A percentile compares a stretch with the other conserved stretches of the same genome.
phyloP scores from a whole-genome alignment of 2,888 invertebrate species.

The Cerceris ruficornis region DNA sequence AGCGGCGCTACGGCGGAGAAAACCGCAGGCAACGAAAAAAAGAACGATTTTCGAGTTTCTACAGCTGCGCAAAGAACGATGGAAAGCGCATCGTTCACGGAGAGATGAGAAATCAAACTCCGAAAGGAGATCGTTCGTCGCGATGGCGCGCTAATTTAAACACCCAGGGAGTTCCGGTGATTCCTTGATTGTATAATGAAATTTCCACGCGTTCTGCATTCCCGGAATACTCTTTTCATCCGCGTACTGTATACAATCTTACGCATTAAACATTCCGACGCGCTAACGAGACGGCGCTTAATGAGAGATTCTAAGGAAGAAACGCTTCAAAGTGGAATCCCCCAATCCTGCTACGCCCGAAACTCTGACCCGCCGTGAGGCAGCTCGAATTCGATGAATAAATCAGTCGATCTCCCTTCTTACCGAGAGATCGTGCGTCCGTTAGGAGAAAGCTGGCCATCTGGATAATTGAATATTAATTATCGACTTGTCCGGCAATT shows the following conservation, averaged over 20 bases:
- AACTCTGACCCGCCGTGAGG: too few species aligned
- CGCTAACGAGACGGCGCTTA: slow-evolving; percentile 44
- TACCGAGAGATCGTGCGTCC: too few species aligned
- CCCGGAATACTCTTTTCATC: slow-evolving; percentile 27
- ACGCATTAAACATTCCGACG: slow-evolving; percentile 49
- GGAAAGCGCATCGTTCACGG: too few species aligned
- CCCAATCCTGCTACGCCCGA: neutral
- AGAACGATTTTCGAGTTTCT: too few species aligned
- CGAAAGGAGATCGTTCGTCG: neutral
- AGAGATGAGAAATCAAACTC: slow-evolving; percentile 4
- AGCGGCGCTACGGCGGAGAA: too few species aligned
- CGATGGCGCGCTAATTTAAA: neutral
- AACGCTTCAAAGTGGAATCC: slow-evolving; percentile 6
- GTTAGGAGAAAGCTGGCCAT: too few species aligned
- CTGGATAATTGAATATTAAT: too few species aligned
- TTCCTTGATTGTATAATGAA: slow-evolving; percentile 27
- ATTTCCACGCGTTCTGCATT: slow-evolving; percentile 42
- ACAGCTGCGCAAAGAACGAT: too few species aligned
- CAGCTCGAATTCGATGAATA: too few species aligned
- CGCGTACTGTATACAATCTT: slow-evolving; percentile 20
- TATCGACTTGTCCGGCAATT: too few species aligned
- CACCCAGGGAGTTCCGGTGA: neutral
- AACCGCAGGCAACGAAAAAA: too few species aligned
- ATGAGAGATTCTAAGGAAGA: slow-evolving; percentile 38
- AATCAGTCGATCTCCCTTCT: too few species aligned